Percentiles rank a stretch among this genome's conserved stretches.
Conservation (phyloP, 1,140 invertebrate genomes). For the Leptinotarsa undecemlineata region DNA sequence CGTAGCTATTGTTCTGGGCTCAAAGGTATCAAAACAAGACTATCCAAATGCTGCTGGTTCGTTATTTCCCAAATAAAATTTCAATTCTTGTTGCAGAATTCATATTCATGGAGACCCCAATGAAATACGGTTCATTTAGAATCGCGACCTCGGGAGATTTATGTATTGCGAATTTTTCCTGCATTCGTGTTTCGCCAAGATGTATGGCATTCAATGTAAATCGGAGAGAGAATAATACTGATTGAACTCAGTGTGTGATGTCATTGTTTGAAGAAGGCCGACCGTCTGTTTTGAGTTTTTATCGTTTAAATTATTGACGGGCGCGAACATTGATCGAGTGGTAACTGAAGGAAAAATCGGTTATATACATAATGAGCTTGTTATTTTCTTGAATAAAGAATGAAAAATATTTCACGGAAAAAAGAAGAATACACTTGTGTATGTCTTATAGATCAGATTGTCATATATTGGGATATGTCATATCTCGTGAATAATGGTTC, state of each 20-base stretch:
- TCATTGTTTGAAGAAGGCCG: constrained; percentile 21
- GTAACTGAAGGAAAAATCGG: neutral
- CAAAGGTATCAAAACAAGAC: constrained; percentile 9
- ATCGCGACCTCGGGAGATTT: constrained; percentile 44
- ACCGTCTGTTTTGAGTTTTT: constrained; percentile 5
- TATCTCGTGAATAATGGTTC: too few relatives aligned
- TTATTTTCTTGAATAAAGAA: neutral
- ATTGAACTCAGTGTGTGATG: constrained; percentile 33
- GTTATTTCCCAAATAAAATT: constrained; percentile 17
- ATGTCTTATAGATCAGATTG: neutral
- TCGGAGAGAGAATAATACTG: constrained; percentile 48
- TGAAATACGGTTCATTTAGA: constrained; percentile 32
- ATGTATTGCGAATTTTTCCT: constrained; percentile 48
- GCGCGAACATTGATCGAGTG: neutral
- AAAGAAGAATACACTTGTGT: neutral
- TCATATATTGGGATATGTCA: too few relatives aligned
- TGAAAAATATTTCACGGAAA: too few relatives aligned
- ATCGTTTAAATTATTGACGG: constrained; percentile 27
- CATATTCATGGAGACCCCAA: constrained; percentile 19
- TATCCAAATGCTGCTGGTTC: neutral
- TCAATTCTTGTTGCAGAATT: neutral
- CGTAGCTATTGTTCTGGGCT: neutral
- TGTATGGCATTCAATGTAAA: constrained; percentile 52
- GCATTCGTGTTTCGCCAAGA: constrained; percentile 47
- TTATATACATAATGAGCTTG: neutral